phyloP scores from a whole-genome alignment of 30 jellyfish, hydroid and myxozoan genomes.

The Clytia hemisphaerica region DNA sequence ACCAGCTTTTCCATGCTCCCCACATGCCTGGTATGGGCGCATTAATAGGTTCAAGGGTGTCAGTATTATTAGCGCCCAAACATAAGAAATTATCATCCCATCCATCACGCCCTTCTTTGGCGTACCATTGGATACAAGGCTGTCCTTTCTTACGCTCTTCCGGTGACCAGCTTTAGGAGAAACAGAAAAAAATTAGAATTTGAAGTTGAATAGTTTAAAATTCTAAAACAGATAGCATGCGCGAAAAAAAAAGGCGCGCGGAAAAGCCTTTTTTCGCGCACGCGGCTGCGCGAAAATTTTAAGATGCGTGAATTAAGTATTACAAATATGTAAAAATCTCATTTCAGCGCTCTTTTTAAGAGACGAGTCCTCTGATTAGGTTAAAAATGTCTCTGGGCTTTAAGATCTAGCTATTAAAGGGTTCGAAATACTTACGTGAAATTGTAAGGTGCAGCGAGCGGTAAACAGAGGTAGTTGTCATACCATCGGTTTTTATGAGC shows the following conservation, averaged over 20 bases:
- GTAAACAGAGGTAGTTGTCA: conserved; percentile 84
- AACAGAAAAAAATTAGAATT: neutral
- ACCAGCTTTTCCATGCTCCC: neutral
- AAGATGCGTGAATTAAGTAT: no score
- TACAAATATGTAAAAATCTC: no score
- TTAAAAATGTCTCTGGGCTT: no score
- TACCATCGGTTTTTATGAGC: conserved; percentile 67
- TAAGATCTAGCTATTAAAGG: no score
- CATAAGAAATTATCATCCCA: conserved; percentile 90
- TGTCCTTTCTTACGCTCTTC: conserved; percentile 59
- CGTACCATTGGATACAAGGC: conserved; percentile 91
- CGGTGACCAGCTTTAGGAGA: conserved; percentile 75
- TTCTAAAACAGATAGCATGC: neutral
- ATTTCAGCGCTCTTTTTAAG: no score
- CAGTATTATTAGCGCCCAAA: neutral
- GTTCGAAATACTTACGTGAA: conserved; percentile 90
- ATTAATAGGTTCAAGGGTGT: neutral
- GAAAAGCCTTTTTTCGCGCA: neutral
- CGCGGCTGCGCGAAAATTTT: no score
- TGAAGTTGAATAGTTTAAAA: neutral
- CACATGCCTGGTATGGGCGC: neutral
- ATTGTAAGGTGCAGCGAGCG: conserved; percentile 80
- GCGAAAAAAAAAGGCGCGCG: neutral
- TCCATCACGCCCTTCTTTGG: conserved; percentile 93
- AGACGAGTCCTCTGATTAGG: no score